Conservation (phyloP, 1,140 invertebrate genomes). For the Halesus radiatus region DNA sequence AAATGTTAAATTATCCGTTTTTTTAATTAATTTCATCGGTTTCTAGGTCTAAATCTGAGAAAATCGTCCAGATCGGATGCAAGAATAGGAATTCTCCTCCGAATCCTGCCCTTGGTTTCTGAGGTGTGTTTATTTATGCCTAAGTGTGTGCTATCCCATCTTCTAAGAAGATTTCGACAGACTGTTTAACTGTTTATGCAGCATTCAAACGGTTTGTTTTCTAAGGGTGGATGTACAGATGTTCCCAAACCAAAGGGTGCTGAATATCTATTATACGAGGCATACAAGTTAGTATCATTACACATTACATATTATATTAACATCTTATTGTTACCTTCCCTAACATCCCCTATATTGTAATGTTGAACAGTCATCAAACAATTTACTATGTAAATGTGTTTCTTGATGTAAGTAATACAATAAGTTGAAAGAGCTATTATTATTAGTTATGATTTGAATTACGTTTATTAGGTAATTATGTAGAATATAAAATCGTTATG, state of each 20-base stretch:
- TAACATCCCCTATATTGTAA: neutral
- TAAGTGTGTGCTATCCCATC: slow-evolving; percentile 3
- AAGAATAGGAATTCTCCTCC: neutral
- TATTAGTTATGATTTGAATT: too few relatives aligned
- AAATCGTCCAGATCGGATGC: neutral
- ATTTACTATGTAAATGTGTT: neutral
- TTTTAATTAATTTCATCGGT: too few relatives aligned
- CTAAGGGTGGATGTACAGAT: slow-evolving; percentile 14
- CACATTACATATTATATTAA: too few relatives aligned
- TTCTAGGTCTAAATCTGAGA: too few relatives aligned
- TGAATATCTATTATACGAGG: too few relatives aligned
- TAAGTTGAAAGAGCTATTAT: too few relatives aligned
- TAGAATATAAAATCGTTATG: too few relatives aligned
- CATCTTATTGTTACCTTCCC: too few relatives aligned
- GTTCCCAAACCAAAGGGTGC: slow-evolving; percentile 6
- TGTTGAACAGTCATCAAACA: neutral
- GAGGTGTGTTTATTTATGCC: slow-evolving; percentile 21
- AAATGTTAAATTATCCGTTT: too few relatives aligned
- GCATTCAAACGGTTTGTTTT: slow-evolving; percentile 19
- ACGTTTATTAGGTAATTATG: too few relatives aligned
- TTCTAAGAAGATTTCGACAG: slow-evolving; percentile 18
- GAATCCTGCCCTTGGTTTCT: neutral
- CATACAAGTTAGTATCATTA: too few relatives aligned
- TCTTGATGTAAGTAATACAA: neutral
- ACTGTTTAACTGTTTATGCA: slow-evolving; percentile 13